These are phyloP conservation scores for Papio anubis DNA, from an alignment of 2,113 vertebrate species.

Conservation along the genomic window DNA sequence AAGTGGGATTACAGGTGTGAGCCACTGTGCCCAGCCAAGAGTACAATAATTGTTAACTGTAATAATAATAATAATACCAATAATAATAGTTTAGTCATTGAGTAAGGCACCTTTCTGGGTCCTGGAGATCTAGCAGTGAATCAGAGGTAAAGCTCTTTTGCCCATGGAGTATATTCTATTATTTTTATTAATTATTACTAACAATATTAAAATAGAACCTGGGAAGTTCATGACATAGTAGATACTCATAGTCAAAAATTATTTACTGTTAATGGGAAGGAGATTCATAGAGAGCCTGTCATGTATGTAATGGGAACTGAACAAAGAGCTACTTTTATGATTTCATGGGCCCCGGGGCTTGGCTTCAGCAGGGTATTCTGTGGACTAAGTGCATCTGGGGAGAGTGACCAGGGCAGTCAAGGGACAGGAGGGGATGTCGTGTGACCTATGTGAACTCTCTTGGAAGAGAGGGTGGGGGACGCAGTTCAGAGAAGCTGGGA, in stretches of 20 bases:
- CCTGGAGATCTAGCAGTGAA: neutral
- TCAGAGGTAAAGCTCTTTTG: neutral
- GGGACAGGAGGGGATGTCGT: neutral
- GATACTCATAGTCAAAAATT: neutral
- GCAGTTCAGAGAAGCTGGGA: neutral
- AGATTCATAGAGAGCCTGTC: neutral
- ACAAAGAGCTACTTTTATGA: neutral
- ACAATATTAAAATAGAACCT: neutral
- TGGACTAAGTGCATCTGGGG: neutral
- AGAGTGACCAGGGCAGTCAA: neutral
- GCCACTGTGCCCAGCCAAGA: accelerated
- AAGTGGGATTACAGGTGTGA: too few relatives aligned
- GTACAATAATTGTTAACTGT: neutral
- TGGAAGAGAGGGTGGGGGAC: neutral
- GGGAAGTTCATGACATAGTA: neutral
- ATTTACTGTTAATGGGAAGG: neutral
- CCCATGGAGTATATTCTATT: neutral
- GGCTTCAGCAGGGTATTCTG: neutral
- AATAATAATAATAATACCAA: neutral
- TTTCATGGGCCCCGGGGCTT: neutral
- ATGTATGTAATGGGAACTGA: neutral
- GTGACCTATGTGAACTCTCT: neutral
- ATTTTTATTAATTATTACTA: slow-evolving; percentile 55
- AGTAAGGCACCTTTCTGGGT: neutral
- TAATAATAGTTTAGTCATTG: neutral